Percentiles rank a stretch among this genome's conserved stretches.
Evolutionary conservation across 2,113 vertebrate genomes (phyloP).

Genomic region (Sorex fumeus): DNA sequence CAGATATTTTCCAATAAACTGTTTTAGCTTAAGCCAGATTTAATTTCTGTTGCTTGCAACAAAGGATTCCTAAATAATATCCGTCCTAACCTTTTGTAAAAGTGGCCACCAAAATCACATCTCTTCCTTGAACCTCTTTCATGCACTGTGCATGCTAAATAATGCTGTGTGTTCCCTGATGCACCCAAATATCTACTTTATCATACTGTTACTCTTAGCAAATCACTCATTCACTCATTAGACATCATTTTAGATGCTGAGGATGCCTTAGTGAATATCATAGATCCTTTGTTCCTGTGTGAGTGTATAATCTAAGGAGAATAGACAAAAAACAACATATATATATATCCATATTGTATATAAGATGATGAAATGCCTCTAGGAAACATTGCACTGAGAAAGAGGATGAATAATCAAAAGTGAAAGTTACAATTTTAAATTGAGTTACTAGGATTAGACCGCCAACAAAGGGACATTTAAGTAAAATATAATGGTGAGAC

Average conservation of each 20-base stretch:
- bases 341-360: not conserved
- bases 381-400: not conserved
- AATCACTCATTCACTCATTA: not conserved
- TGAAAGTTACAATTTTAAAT: not conserved
- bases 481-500: not conserved
- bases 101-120: not conserved
- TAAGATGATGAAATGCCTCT: not conserved
- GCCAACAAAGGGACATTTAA: not conserved
- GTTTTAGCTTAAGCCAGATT: constrained; percentile 5
- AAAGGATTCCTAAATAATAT: not conserved
- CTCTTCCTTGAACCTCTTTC: too few relatives aligned
- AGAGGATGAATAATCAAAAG: not conserved
- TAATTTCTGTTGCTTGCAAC: constrained; percentile 23
- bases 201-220: not conserved
- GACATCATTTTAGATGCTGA: not conserved
- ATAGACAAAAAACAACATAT: not conserved
- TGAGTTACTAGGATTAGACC: not conserved
- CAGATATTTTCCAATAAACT: not conserved
- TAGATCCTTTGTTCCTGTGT: not conserved
- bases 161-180: accelerated
- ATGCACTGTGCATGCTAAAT: accelerated
- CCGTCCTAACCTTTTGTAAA: not conserved
- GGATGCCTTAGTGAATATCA: not conserved
- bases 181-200: too few relatives aligned
- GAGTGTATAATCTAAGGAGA: not conserved